Evolutionary conservation across 2,888 invertebrate genomes (phyloP), one percentile per base, ranked within the genome.

Genomic region (Cantharis rustica): DNA sequence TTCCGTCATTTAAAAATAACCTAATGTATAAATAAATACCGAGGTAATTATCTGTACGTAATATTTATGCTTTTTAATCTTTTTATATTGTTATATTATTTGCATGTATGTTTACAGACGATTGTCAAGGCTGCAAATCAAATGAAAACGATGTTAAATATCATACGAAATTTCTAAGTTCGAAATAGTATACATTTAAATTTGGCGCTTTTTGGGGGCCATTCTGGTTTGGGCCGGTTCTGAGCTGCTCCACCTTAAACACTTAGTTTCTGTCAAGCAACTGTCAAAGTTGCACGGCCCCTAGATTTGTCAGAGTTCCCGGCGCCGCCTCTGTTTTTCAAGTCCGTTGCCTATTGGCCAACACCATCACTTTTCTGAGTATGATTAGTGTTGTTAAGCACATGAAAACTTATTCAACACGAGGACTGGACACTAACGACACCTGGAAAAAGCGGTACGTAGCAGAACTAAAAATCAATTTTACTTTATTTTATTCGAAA

Each of bases 221-320:
- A 89, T 89, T 86, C 87, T 84, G 86, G 85, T 88, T 87, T 86
- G 87, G 88, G 88, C 85, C 85, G 87, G 86, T 84, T 86, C 85
- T 84, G 84, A 81, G 82, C 82, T 82, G 88, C 88, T 87, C 88
- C 89, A 87, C 88, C 89, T 89, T 85, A 85, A 87, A 83, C 86
- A 87, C 87, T 89, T 89, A 86, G 88, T 89, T 85, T 81, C 85
- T 86, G 89, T 89, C 89, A 87, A 84, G 85, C 79, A 83, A 82
- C 85, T 87, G 88, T 88, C 88, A 88, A 86, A 84, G 83, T 82
- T 82, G 88, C 83, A 85, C 88, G 85, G 86, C 88, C 88, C 87
- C 84, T 84, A 86, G 85, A 88, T 88, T 88, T 86, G 85, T 88
- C 88, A 87, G 83, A 83, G 81, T 83, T 79, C 83, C 81, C 85